These are phyloP conservation scores for Caenorhabditis afra DNA, from an alignment of 2,888 invertebrate species.

Conservation along the genomic window DNA sequence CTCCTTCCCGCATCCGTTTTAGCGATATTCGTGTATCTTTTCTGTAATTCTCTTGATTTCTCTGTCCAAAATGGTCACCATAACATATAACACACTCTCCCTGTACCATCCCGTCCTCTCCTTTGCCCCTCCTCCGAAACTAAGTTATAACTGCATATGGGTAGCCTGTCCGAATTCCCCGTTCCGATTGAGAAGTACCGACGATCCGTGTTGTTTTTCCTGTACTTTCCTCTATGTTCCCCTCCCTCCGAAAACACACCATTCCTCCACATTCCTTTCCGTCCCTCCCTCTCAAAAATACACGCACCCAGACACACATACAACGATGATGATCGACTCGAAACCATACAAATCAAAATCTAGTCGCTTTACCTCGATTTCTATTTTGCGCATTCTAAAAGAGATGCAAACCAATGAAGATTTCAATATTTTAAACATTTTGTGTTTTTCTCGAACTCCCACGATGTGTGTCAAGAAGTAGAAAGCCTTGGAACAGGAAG, in stretches of 20 bases:
- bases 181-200: conserved; percentile 43
- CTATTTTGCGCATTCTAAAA: conserved; percentile 25
- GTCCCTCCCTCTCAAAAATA: background rate
- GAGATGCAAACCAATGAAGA: conserved; percentile 16
- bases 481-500: no score
- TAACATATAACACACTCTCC: conserved; percentile 17
- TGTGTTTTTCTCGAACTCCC: no score
- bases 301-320: conserved; percentile 4
- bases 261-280: conserved; percentile 19
- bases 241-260: background rate
- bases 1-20: background rate
- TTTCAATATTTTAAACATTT: background rate
- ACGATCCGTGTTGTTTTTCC: conserved; percentile 8
- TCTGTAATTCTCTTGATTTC: conserved; percentile 8
- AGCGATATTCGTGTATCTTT: conserved; percentile 8
- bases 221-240: conserved; percentile 5
- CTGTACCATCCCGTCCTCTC: conserved; percentile 33
- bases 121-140: background rate
- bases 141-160: conserved; percentile 50
- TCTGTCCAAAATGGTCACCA: conserved; percentile 34
- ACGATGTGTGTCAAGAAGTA: no score
- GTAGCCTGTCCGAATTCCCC: conserved; percentile 21
- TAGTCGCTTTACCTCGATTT: conserved; percentile 44
- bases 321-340: conserved; percentile 29
- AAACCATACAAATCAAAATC: conserved; percentile 25